Percentiles rank a stretch among this genome's conserved stretches.
Evolutionary conservation across 2,113 vertebrate species (phyloP).

Genomic region (Erythrolamprus reginae): DNA sequence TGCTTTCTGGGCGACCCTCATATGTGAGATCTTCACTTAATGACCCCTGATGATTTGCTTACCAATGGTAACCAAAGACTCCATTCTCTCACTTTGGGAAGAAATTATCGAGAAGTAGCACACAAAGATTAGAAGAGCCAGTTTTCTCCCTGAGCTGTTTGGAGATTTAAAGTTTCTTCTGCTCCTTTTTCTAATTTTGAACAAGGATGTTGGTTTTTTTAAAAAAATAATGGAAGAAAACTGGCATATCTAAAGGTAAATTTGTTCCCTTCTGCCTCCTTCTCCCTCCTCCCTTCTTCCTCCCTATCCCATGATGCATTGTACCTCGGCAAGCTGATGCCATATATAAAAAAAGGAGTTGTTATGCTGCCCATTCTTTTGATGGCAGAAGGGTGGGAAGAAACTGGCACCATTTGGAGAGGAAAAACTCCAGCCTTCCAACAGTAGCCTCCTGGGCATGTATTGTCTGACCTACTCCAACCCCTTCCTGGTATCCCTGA

Average conservation of each 20-base stretch:
- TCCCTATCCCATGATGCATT: constrained; percentile 55
- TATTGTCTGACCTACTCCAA: background rate
- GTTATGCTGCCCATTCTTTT: constrained; percentile 22
- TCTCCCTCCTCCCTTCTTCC: constrained; percentile 18
- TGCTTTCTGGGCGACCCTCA: too few relatives aligned
- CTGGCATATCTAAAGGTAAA: background rate
- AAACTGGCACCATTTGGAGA: constrained; percentile 21
- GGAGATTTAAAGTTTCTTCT: background rate
- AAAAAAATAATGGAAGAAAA: background rate
- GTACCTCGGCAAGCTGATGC: constrained; percentile 67
- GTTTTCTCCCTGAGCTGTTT: background rate
- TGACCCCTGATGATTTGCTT: background rate
- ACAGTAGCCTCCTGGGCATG: background rate
- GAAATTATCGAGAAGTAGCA: background rate
- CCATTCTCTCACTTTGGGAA: background rate
- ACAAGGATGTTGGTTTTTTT: background rate
- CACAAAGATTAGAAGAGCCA: background rate
- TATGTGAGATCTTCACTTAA: background rate
- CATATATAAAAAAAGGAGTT: constrained; percentile 60
- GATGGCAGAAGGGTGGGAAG: constrained; percentile 53
- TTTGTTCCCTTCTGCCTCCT: background rate
- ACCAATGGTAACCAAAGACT: background rate
- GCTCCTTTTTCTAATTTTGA: background rate
- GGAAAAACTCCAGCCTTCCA: background rate
- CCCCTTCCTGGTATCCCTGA: background rate